phyloP scores from a whole-genome alignment of 1,140 invertebrate genomes.

The Tachypleus tridentatus region DNA sequence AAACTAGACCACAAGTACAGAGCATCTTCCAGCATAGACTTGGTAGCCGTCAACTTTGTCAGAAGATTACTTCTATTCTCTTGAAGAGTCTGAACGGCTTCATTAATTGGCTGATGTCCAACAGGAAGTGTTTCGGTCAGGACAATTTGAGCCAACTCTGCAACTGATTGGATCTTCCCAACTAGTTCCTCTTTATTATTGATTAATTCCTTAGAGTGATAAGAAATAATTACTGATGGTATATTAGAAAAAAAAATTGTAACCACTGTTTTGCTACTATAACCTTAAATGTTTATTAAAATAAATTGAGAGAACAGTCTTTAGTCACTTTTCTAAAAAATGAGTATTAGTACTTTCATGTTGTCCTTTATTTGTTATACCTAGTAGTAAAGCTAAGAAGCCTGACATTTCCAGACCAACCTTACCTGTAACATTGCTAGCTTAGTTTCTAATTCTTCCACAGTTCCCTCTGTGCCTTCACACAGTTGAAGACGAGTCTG shows the following conservation, averaged over 20 bases:
- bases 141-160: conserved; percentile 82
- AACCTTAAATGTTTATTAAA: too few species aligned
- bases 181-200: conserved; percentile 84
- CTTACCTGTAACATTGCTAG: conserved; percentile 53
- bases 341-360: too few species aligned
- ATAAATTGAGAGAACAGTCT: too few species aligned
- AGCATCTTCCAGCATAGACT: conserved; percentile 71
- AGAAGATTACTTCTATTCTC: conserved; percentile 78
- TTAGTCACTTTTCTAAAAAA: too few species aligned
- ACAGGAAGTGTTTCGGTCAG: conserved; percentile 77
- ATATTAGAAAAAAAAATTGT: too few species aligned
- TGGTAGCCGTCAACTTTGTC: conserved; percentile 77
- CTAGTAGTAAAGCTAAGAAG: too few species aligned
- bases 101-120: conserved; percentile 76
- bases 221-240: neutral
- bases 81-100: conserved; percentile 65
- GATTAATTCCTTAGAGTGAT: conserved; percentile 55
- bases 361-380: too few species aligned
- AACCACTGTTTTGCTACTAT: too few species aligned
- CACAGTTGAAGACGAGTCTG: conserved; percentile 71
- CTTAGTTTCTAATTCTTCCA: conserved; percentile 69
- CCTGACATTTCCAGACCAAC: neutral
- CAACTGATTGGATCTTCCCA: conserved; percentile 64
- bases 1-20: conserved; percentile 76
- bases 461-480: conserved; percentile 28